Base-by-base conservation (phyloP, 2,113 vertebrate species). In the Elachura formosa region DNA sequence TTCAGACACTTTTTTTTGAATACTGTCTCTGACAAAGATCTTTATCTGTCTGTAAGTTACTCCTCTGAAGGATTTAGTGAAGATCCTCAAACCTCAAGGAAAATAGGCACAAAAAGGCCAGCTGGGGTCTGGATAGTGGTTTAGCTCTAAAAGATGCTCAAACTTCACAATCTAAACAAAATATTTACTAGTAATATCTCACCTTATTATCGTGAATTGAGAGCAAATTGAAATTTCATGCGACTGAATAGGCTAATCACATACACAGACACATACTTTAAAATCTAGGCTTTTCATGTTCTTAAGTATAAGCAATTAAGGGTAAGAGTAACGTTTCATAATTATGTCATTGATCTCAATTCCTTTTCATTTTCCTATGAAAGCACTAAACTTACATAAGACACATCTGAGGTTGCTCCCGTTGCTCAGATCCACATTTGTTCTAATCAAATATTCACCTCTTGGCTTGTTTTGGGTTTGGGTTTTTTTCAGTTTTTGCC, bases 291-390 rank as follows among this genome's bases (percentile, higher is more conserved):
- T 76, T 46, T 58, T 92, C 89, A 45, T 69, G 45, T 92, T 93
- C 86, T 85, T 93, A 97, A 96, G 85, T 63, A 93, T 48, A 89
- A 94, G 91, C 58, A 83, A 92, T 96, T 96, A 94, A 92, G 73
- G 81, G 82, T 72, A 95, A 92, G 90, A 93, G 85, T 83, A 83
- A 86, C 34, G 8, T 81, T 93, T 90, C 81, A 49, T 85, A 95
- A 95, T 90, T 87, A 89, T 46, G 59, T 71, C 89, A 87, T 69
- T 62, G 88, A 95, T 71, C 74, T 96, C 92, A 93, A 94, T 36
- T 76, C 73, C 68, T 88, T 63, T 69, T 80, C 59, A 66, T 75
- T 84, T 79, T 63, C 33, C 86, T 51, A 7, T 52, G 75, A 87
- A 90, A 95, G 66, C 49, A 52, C 54, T 51, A 13, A 29, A 81